Conservation (phyloP, 2,113 vertebrate species). For the Apodemus sylvaticus region DNA sequence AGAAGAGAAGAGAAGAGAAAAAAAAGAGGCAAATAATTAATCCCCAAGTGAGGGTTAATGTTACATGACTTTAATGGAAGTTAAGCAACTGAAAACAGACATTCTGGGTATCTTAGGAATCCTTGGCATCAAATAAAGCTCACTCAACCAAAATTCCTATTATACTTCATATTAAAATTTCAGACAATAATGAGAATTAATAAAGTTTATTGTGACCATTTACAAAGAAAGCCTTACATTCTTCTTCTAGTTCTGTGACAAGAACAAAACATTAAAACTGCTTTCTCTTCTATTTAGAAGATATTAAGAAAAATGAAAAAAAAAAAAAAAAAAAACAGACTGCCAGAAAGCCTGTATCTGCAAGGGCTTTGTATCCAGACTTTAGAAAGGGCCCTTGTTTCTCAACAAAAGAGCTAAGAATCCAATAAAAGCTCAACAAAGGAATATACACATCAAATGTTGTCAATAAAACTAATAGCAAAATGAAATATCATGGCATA, state of each 20-base stretch:
- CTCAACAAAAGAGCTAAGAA: background rate
- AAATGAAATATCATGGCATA: background rate
- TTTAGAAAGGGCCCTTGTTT: background rate
- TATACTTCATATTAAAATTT: background rate
- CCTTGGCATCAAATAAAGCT: background rate
- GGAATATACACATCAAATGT: background rate
- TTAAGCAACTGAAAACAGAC: background rate
- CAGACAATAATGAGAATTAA: background rate
- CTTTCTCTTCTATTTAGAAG: background rate
- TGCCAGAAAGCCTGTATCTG: background rate
- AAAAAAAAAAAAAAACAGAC: background rate
- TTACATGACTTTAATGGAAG: background rate
- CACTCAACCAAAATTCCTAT: background rate
- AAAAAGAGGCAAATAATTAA: background rate
- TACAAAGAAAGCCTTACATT: background rate
- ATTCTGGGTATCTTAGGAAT: background rate
- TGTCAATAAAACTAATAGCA: background rate
- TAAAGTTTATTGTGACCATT: background rate
- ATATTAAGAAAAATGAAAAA: background rate
- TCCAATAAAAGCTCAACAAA: background rate
- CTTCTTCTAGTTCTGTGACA: background rate
- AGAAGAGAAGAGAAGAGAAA: background rate
- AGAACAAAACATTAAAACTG: background rate
- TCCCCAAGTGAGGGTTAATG: no score
- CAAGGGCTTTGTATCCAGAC: background rate